Base-by-base conservation (phyloP, 2,113 vertebrate species). In the Pelvicachromis taeniatus region DNA sequence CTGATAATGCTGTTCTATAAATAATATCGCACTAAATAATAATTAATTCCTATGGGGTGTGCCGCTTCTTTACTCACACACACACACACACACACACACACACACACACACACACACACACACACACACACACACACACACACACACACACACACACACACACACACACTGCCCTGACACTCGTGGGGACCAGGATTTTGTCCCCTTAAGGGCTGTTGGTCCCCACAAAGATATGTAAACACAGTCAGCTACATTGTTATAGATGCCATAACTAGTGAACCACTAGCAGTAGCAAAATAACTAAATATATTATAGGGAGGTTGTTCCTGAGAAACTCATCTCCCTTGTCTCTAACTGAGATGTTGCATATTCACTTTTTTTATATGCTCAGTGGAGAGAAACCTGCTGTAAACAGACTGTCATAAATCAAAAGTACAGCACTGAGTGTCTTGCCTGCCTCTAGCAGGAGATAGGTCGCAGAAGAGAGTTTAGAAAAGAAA, bases 131-230 rank as follows among this genome's bases (percentile, higher is more conserved):
- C 26, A 26, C 26, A 26, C 26, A 26, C 26, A 26, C 26, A 26
- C 26, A 26, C 26, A 26, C 26, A 26, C 26, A 26, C 26, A 26
- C 26, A 26, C 26, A 26, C 26, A 26, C 26, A 26, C 26, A 26
- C 26, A 26, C 29, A 29, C 3, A 29, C 29, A 29, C n/a, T n/a
- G n/a, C n/a, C n/a, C n/a, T n/a, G n/a, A n/a, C n/a, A n/a, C n/a
- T n/a, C n/a, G n/a, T n/a, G n/a, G n/a, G n/a, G n/a, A n/a, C n/a
- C n/a, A n/a, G n/a, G n/a, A n/a, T 58, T 58, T 58, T 58, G 26
- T 59, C 56, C 4, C 56, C 0, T 31, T 59, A 31, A 0, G 0
- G 0, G 26, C 56, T 63, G 17, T 63, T 35, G 2, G 31, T 35
- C 29, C 26, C 56, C 9, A 63, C 31, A 3, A 63, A 63, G 59